phyloP scores from a whole-genome alignment of 2,113 vertebrate species.

The Chionomys nivalis region DNA sequence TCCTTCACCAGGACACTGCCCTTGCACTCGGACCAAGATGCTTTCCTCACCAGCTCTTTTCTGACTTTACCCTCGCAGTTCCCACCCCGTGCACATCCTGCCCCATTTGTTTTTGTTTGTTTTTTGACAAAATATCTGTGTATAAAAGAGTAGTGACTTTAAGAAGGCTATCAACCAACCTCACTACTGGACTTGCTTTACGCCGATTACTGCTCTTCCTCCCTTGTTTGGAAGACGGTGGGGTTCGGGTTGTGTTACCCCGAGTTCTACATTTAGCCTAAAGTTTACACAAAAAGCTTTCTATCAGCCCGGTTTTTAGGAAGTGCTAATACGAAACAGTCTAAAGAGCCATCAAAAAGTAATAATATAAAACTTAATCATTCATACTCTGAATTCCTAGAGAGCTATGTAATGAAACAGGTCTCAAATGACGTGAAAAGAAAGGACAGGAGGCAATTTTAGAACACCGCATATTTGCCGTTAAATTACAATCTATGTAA shows the following conservation, averaged over 20 bases:
- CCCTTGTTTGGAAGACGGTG: neutral
- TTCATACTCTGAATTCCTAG: neutral
- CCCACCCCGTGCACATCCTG: neutral
- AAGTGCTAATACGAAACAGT: neutral
- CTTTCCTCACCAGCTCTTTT: neutral
- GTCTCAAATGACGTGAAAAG: neutral
- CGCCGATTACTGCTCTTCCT: neutral
- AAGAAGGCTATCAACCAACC: neutral
- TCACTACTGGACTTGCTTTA: neutral
- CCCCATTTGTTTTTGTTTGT: neutral
- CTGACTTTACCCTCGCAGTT: accelerated
- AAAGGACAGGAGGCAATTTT: neutral
- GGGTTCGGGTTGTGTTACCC: neutral
- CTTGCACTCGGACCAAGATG: neutral
- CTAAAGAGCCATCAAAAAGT: neutral
- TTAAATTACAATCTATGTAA: neutral
- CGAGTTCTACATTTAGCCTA: neutral
- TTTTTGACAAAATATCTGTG: neutral
- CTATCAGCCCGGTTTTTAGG: neutral
- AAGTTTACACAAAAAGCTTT: neutral
- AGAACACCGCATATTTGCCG: neutral
- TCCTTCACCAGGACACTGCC: neutral
- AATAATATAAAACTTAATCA: neutral
- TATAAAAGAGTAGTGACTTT: neutral
- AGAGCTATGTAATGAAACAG: neutral